phyloP scores from a whole-genome alignment of 2,797 vertebrate genomes.

The Typhlichthys eigenmanni region DNA sequence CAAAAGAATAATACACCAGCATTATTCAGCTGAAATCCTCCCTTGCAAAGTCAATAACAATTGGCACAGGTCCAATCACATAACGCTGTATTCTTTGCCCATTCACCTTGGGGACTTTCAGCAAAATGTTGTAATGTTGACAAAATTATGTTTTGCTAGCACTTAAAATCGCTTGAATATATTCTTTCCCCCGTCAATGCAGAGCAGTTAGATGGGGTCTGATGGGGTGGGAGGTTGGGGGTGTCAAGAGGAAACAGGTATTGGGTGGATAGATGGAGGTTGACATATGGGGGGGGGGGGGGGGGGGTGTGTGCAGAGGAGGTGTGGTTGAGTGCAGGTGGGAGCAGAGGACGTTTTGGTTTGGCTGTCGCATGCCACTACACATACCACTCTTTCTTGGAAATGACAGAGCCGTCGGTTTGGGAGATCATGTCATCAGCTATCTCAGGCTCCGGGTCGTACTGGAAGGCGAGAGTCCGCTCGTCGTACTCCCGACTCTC shows the following conservation, averaged over 20 bases:
- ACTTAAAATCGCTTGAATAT: conserved; percentile 44
- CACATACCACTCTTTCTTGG: conserved; percentile 99
- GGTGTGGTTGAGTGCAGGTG: conserved; percentile 53
- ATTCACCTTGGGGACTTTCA: conserved; percentile 55
- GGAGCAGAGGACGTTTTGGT: conserved; percentile 48
- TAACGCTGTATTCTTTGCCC: conserved; percentile 58
- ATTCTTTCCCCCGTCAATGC: conserved; percentile 29
- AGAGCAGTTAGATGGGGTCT: conserved; percentile 65
- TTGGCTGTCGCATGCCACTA: conserved; percentile 76
- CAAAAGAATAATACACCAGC: conserved; percentile 70
- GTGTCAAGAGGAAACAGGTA: conserved; percentile 24
- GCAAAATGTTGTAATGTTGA: conserved; percentile 51
- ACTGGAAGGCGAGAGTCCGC: conserved; percentile 96
- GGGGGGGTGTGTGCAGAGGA: conserved; percentile 24
- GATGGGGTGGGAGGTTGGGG: conserved; percentile 40
- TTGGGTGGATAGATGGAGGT: conserved; percentile 44
- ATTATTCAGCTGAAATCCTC: conserved; percentile 65
- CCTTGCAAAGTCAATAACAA: conserved; percentile 51
- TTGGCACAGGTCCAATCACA: conserved; percentile 50
- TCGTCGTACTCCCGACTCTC: conserved; percentile 89
- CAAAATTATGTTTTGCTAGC: conserved; percentile 54
- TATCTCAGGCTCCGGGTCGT: conserved; percentile 92
- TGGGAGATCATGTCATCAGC: conserved; percentile 97
- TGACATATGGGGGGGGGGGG: conserved; percentile 48
- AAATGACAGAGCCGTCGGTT: conserved; percentile 98